Evolutionary conservation across 2,797 vertebrate species (phyloP).

Genomic region (Sardinella longiceps): DNA sequence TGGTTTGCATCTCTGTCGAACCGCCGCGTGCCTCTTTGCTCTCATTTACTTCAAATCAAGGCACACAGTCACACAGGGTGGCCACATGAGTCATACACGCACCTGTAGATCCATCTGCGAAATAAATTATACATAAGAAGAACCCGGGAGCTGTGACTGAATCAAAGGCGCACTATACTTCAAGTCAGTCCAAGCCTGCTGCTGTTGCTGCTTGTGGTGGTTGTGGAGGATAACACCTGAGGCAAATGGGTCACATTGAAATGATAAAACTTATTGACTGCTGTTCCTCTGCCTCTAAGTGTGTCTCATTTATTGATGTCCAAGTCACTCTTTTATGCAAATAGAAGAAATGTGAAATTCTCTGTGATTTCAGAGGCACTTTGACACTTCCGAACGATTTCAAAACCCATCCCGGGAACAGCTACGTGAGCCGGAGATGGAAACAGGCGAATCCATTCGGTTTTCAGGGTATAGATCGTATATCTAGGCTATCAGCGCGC

Average conservation of each 20-base stretch:
- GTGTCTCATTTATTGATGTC: not conserved
- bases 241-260: not conserved
- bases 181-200: not conserved
- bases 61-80: conserved; percentile 16
- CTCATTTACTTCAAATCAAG: conserved; percentile 4
- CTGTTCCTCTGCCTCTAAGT: not conserved
- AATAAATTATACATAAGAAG: conserved; percentile 10
- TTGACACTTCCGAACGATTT: not conserved
- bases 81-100: conserved; percentile 34
- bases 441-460: not conserved
- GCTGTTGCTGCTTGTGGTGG: not conserved
- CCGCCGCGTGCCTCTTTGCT: not conserved
- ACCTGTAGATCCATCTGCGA: conserved; percentile 45
- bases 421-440: not conserved
- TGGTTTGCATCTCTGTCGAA: conserved; percentile 32
- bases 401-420: not conserved
- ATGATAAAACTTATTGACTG: not conserved
- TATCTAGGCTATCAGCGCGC: conserved; percentile 20
- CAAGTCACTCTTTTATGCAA: not conserved
- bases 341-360: not conserved
- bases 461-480: not conserved
- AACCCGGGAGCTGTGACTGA: not conserved
- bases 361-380: not conserved
- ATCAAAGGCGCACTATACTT: not conserved
- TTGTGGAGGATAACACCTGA: not conserved